Evolutionary conservation across 2,113 vertebrate species (phyloP).

Genomic region (Muscicapa adusta): DNA sequence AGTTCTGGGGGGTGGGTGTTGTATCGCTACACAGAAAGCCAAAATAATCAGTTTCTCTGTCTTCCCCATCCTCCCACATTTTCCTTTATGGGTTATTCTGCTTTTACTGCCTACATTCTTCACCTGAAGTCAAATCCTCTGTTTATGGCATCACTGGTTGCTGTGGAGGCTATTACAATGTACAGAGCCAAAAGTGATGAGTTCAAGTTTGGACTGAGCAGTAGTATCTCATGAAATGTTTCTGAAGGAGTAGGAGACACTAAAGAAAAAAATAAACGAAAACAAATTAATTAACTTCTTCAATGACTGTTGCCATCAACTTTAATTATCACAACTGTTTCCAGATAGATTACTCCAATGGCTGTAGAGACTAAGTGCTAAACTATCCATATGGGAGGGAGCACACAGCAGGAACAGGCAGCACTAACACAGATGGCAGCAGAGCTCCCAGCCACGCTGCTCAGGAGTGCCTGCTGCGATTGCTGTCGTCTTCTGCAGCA

Average conservation of each 20-base stretch:
- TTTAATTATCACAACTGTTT: not conserved
- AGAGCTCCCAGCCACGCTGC: not conserved
- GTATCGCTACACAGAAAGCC: not conserved
- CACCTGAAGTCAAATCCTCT: conserved; percentile 48
- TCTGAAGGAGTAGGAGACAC: not conserved
- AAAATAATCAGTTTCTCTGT: conserved; percentile 32
- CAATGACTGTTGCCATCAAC: not conserved
- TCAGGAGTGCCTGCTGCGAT: not conserved
- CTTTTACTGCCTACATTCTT: conserved; percentile 42
- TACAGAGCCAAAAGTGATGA: conserved; percentile 15
- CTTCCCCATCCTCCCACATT: conserved; percentile 11
- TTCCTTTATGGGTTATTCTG: conserved; percentile 13
- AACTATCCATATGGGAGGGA: not conserved
- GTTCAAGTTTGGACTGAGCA: not conserved
- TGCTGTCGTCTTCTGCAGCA: not conserved
- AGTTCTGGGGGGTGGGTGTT: not conserved
- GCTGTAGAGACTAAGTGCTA: not conserved
- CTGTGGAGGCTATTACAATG: not conserved
- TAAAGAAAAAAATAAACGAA: not conserved
- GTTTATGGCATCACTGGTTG: conserved; percentile 42
- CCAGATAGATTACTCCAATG: not conserved
- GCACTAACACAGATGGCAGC: not conserved
- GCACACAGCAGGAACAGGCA: not conserved
- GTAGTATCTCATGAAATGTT: not conserved
- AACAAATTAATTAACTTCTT: not conserved